Evolutionary conservation across 2,113 vertebrate species (phyloP), one percentile per base, ranked within the genome.

Genomic region (Oceanites oceanicus): DNA sequence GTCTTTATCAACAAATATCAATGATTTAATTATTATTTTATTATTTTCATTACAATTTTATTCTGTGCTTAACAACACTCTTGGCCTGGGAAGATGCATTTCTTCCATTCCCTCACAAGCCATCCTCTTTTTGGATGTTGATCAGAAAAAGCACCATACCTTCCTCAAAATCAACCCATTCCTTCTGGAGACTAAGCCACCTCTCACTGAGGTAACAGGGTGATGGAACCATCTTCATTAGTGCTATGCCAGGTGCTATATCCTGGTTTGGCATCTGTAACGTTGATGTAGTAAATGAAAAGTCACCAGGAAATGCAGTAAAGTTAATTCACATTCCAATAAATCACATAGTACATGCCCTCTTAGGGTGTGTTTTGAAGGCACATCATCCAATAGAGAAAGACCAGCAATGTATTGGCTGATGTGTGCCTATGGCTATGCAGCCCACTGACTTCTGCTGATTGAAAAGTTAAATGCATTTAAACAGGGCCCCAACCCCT

Each of bases 201-300:
- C 56, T 5, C 3, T 47, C 59, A 47, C 53, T 16, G 45, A 56
- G 19, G 71, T 17, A 34, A 52, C 17, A 47, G 40, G 19, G 27
- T 45, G 79, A 72, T 30, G 58, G 49, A 67, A 6, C 11, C 5
- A 4, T 13, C 44, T 34, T 26, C 65, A 47, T 16, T 3, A 77
- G 45, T 19, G 81, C 40, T 47, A 22, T 23, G 22, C 17, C 45
- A 81, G 47, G 40, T 36, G 59, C 66, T 40, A 3, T 29, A 18
- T 11, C 32, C 65, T 62, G 5, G 4, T 70, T 81, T 91, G 72
- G 74, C 61, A 76, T 6, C 71, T 58, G n/a, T 16, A 29, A 19
- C 0, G 0, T 2, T 26, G 87, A 27, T 7, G 52, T 29, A 34
- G 63, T 8, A 36, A 88, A 44, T 6, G 6, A 52, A 19, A 65